Evolutionary conservation across 2,113 vertebrate species (phyloP).

Genomic region (Ivindomyrus marchei): DNA sequence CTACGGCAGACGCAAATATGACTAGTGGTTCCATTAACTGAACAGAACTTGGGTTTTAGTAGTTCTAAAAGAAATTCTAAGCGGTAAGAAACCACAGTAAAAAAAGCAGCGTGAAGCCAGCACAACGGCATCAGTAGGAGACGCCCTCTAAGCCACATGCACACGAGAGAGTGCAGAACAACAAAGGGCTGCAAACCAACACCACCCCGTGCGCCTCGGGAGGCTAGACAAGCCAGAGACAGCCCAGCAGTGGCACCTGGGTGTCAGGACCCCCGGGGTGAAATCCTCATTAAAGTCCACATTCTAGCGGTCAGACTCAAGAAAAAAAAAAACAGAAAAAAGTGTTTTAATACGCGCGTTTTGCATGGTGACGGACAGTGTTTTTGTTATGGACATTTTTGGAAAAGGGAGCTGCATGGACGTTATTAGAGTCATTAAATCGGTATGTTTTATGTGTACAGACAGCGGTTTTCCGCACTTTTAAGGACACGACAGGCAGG

Average conservation of each 20-base stretch:
- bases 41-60: neutral
- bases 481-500: neutral
- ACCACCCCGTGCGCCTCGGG: neutral
- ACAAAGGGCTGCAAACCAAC: neutral
- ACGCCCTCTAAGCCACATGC: neutral
- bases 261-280: neutral
- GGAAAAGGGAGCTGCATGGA: neutral
- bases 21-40: neutral
- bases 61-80: neutral
- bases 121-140: neutral
- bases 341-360: neutral
- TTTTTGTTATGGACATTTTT: neutral
- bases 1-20: neutral
- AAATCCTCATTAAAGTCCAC: neutral
- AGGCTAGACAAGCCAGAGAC: neutral
- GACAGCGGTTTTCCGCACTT: neutral
- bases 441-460: neutral
- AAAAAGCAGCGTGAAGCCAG: neutral
- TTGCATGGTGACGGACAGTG: neutral
- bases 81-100: neutral
- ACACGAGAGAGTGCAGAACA: neutral
- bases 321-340: neutral
- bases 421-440: neutral
- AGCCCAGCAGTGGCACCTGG: neutral
- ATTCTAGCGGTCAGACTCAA: neutral